Conservation (phyloP, 2,113 vertebrate genomes). For the Barnardius zonarius region DNA sequence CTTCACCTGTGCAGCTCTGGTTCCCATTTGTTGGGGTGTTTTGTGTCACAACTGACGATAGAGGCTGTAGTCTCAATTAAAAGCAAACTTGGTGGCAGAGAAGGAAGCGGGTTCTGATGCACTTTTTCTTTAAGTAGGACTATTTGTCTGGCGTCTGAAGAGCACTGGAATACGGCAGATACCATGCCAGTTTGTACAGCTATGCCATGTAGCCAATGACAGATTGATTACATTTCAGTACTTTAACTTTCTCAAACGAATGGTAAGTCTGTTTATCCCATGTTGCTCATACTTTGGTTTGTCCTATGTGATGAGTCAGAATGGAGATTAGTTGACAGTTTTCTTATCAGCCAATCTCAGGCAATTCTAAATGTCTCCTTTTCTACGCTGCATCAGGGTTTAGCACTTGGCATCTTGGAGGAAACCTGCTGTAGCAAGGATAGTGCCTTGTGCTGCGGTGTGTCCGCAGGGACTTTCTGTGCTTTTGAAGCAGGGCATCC, state of each 20-base stretch:
- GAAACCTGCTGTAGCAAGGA: not conserved
- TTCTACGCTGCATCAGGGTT: not conserved
- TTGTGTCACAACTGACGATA: not conserved
- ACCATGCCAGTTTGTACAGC: constrained; percentile 63
- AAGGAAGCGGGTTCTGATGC: not conserved
- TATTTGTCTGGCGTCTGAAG: constrained; percentile 71
- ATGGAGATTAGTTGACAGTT: not conserved
- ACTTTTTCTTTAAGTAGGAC: not conserved
- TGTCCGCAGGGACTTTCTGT: not conserved
- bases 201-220: constrained; percentile 62
- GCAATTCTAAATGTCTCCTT: fast-evolving
- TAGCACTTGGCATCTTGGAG: not conserved
- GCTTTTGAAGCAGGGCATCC: not conserved
- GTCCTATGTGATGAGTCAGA: not conserved
- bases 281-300: not conserved
- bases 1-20: fast-evolving
- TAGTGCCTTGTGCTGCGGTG: not conserved
- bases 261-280: constrained; percentile 70
- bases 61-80: not conserved
- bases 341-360: not conserved
- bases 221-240: constrained; percentile 84
- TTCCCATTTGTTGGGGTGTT: not conserved
- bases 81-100: not conserved
- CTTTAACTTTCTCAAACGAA: constrained; percentile 83
- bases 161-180: constrained; percentile 31